Evolutionary conservation across 2,888 invertebrate species (phyloP).

Genomic region (Drosophila mimica): DNA sequence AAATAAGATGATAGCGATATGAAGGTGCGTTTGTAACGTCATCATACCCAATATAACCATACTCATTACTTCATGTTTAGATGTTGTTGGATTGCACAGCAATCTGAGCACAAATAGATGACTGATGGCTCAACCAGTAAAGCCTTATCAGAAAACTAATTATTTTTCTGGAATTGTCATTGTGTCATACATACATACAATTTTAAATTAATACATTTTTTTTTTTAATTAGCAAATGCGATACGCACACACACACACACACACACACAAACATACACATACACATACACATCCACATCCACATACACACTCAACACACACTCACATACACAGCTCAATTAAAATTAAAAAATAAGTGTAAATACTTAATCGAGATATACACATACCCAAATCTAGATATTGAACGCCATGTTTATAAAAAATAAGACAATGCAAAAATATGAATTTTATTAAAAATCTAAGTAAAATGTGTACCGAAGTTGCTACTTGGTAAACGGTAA

Average conservation of each 20-base stretch:
- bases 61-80: conserved; percentile 17
- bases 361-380: conserved; percentile 30
- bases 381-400: conserved; percentile 20
- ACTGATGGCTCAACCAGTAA: conserved; percentile 31
- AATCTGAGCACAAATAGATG: conserved; percentile 41
- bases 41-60: conserved; percentile 9
- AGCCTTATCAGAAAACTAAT: conserved; percentile 31
- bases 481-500: conserved; percentile 16
- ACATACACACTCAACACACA: not conserved
- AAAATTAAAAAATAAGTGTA: conserved; percentile 24
- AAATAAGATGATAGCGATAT: conserved; percentile 19
- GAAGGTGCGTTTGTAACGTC: conserved; percentile 9
- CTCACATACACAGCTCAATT: conserved; percentile 12
- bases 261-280: not conserved
- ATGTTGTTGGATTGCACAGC: conserved; percentile 46
- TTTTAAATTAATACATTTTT: not conserved
- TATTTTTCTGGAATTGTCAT: conserved; percentile 33
- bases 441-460: conserved; percentile 26
- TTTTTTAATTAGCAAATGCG: conserved; percentile 54
- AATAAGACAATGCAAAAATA: conserved; percentile 24
- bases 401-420: conserved; percentile 30
- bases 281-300: not conserved
- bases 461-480: conserved; percentile 16
- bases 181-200: conserved; percentile 30
- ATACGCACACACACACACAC: conserved; percentile 36